Evolutionary conservation across 2,113 vertebrate species (phyloP).

Genomic region (Geococcyx californianus): DNA sequence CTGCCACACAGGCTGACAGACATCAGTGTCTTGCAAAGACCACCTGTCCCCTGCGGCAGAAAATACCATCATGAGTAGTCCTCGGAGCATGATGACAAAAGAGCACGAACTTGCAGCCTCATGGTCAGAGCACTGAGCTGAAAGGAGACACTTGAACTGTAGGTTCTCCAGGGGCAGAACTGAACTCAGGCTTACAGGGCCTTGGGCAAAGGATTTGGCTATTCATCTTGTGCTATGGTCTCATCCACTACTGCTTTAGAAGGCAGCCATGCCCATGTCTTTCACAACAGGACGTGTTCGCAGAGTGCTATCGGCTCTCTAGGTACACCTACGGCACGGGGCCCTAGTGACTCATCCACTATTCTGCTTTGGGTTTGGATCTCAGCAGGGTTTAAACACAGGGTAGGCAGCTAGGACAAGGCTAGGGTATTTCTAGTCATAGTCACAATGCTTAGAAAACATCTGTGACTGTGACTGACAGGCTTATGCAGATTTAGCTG

Average conservation of each 20-base stretch:
- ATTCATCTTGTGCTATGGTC: not conserved
- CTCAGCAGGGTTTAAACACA: constrained; percentile 1
- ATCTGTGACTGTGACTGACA: not conserved
- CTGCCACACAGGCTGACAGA: accelerated
- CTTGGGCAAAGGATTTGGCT: not conserved
- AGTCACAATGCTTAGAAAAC: not conserved
- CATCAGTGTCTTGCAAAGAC: not conserved
- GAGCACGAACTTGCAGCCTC: not conserved
- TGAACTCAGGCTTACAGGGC: not conserved
- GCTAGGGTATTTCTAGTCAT: constrained; percentile 16
- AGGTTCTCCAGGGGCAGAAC: not conserved
- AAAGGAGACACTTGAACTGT: not conserved
- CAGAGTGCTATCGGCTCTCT: not conserved
- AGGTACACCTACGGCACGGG: not conserved
- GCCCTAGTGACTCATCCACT: not conserved
- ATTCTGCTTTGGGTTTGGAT: not conserved
- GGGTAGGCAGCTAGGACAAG: not conserved
- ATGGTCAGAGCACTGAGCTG: not conserved
- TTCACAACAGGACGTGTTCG: not conserved
- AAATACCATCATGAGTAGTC: not conserved
- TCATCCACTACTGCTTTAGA: not conserved
- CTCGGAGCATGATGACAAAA: accelerated
- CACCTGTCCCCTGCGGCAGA: not conserved
- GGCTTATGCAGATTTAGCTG: not conserved
- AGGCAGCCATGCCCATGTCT: not conserved